These are phyloP conservation scores for Montipora efflorescens DNA, from an alignment of 64 coral and sea anemone species.

Conservation along the genomic window DNA sequence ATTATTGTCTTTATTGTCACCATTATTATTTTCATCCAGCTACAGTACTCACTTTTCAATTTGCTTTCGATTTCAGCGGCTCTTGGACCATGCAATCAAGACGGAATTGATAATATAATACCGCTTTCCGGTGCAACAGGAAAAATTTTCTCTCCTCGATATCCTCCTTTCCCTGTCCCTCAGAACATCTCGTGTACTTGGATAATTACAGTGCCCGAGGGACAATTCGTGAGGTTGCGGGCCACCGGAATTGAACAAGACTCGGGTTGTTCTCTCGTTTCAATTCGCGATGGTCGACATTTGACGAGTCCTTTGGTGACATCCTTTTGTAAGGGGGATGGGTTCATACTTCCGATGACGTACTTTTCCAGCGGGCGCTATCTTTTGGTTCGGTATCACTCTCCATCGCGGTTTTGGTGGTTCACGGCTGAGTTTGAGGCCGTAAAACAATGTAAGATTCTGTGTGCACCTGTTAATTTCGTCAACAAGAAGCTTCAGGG, in stretches of 20 bases:
- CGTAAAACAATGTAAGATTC: conserved; percentile 16
- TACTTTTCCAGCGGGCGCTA: conserved; percentile 43
- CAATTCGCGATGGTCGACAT: conserved; percentile 13
- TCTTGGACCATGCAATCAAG: conserved; percentile 13
- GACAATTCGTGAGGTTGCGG: conserved; percentile 1
- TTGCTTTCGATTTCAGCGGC: not conserved
- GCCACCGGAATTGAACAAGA: not conserved
- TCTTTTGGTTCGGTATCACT: conserved; percentile 45
- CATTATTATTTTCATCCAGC: not conserved
- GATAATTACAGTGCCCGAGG: conserved; percentile 41
- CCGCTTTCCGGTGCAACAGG: not conserved
- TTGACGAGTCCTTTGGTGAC: conserved; percentile 31
- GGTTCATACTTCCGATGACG: not conserved
- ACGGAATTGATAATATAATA: not conserved
- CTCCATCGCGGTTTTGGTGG: not conserved
- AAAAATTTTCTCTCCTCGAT: conserved; percentile 40
- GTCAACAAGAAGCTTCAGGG: no score
- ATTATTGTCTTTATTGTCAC: not conserved
- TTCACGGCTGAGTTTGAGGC: conserved; percentile 38
- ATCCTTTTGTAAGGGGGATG: not conserved
- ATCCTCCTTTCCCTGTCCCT: not conserved
- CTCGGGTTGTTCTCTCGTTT: not conserved
- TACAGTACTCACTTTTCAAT: not conserved
- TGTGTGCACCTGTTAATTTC: not conserved
- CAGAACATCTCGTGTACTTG: conserved; percentile 53